Evolutionary conservation across 2,113 vertebrate species (phyloP), one percentile per base, ranked within the genome.

Genomic region (Corythornis madagascariensis): DNA sequence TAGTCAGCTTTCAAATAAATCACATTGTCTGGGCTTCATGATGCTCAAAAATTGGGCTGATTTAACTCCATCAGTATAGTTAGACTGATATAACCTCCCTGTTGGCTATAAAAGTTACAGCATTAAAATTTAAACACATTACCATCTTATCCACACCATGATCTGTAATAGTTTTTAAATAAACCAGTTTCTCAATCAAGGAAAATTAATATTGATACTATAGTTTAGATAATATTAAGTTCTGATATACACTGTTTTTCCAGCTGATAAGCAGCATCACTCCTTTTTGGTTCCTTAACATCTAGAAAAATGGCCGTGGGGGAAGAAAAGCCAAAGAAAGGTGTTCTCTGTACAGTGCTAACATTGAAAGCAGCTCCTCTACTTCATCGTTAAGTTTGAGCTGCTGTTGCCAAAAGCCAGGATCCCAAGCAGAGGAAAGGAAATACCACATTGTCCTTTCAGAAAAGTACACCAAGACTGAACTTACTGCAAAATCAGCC

Each of bases 1-100:
- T 84, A 94, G 87, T 87, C 89, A 91, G 67, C 33, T 47, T 78
- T 90, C 89, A 94, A 82, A 92, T 76, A 92, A 93, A 95, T 95
- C 80, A 93, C 61, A 71, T 43, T 74, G 56, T 60, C 83, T 57
- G n/a, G 66, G 73, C 61, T 84, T 93, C 65, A 71, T 73, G 69
- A 20, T 4, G 33, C 53, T 78, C 53, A 84, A 86, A 93, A 95
- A 90, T 45, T 61, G 64, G 61, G 71, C 69, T 56, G 52, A 83
- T 92, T 81, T 74, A 81, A 81, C 47, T 67, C 65, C 88, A 60
- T 76, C 86, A 82, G 31, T 43, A 56, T 5, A 80, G 64, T 70
- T 71, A 86, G 57, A 89, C 75, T 73, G 47, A 86, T 90, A 91
- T 43, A 94, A 59, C 20, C 56, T 77, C 80, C 20, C 26, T 57